Percentiles rank a stretch among this genome's conserved stretches.
These are phyloP conservation scores for Eulemur mongoz DNA, from an alignment of 2,797 vertebrate species.

Conservation along the genomic window DNA sequence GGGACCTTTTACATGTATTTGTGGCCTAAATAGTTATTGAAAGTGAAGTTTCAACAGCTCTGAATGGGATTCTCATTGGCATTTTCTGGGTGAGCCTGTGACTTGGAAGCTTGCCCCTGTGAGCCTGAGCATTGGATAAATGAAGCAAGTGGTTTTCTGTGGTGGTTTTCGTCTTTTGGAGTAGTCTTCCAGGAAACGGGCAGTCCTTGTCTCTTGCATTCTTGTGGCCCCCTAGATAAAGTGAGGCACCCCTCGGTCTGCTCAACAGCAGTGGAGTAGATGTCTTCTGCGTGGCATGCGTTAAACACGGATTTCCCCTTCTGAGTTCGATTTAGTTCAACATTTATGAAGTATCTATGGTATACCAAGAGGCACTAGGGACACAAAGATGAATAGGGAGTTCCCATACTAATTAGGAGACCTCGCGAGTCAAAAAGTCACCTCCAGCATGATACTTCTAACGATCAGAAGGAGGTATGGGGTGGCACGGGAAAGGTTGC, in stretches of 20 bases:
- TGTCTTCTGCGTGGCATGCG: neutral
- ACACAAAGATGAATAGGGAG: neutral
- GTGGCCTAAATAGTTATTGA: neutral
- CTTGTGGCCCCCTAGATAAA: neutral
- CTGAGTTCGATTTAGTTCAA: neutral
- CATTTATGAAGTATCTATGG: neutral
- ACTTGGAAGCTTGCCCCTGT: neutral
- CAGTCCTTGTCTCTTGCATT: neutral
- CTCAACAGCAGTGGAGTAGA: neutral
- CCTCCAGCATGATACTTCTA: neutral
- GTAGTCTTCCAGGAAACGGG: neutral
- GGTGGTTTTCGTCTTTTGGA: neutral
- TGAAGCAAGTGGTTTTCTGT: neutral
- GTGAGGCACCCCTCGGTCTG: fast-evolving
- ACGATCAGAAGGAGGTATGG: fast-evolving
- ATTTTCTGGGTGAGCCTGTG: neutral
- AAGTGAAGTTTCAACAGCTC: neutral
- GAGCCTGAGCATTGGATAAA: neutral
- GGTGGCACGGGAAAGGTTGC: fast-evolving
- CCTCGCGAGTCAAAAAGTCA: neutral
- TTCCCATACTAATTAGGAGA: neutral
- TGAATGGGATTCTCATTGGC: neutral
- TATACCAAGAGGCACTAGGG: neutral
- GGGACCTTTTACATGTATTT: neutral
- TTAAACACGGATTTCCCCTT: neutral